Evolutionary conservation across 2,888 invertebrate genomes (phyloP).

Genomic region (Chelonus formosanus): DNA sequence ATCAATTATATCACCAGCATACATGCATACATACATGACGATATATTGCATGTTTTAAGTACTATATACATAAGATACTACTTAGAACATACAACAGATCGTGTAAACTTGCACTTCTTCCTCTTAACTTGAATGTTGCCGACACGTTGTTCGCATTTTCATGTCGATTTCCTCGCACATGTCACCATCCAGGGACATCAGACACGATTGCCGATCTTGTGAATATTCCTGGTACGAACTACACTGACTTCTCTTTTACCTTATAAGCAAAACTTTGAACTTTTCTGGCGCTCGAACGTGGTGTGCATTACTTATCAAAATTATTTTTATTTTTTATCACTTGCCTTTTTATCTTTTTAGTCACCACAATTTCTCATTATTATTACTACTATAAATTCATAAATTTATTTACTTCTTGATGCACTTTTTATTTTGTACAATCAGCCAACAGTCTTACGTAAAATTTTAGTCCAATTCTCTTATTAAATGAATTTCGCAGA

Average conservation of each 20-base stretch:
- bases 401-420: no score
- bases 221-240: constrained; percentile 41
- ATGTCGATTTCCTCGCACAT: constrained; percentile 32
- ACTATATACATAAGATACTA: constrained; percentile 9
- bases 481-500: no score
- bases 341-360: no score
- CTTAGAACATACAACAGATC: constrained; percentile 7
- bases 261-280: constrained; percentile 12
- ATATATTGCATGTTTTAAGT: neutral
- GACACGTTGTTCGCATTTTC: constrained; percentile 27
- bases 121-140: constrained; percentile 17
- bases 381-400: no score
- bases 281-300: neutral
- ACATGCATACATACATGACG: constrained; percentile 1
- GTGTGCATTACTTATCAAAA: neutral
- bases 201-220: constrained; percentile 50
- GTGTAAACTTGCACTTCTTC: neutral
- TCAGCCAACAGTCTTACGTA: no score
- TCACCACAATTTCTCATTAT: no score
- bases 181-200: constrained; percentile 50
- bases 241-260: constrained; percentile 14
- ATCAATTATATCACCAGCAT: no score
- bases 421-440: no score
- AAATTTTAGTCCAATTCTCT: no score
- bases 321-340: constrained; percentile 1